Evolutionary conservation across 2,888 invertebrate genomes (phyloP).

Genomic region (Craniophora ligustri): DNA sequence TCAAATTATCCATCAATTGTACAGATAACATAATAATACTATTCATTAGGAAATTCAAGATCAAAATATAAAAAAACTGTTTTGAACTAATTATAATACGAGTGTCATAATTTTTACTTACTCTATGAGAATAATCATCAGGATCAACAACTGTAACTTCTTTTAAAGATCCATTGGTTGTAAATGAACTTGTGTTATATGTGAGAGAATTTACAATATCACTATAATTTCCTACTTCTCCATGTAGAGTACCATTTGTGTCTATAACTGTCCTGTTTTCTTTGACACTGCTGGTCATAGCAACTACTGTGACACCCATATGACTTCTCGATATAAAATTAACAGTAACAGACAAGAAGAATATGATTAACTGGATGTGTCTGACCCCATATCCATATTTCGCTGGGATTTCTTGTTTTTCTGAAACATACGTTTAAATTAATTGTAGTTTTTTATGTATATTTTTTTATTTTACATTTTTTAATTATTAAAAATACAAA

Average conservation of each 20-base stretch:
- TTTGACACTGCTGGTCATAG: conserved; percentile 62
- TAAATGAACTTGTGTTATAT: conserved; percentile 4
- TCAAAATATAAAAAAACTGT: too few relatives aligned
- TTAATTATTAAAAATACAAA: too few relatives aligned
- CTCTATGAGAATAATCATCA: conserved; percentile 8
- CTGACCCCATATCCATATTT: conserved; percentile 68
- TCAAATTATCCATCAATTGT: too few relatives aligned
- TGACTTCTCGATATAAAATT: conserved; percentile 66
- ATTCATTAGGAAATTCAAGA: too few relatives aligned
- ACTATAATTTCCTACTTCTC: background rate
- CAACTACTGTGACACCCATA: conserved; percentile 71
- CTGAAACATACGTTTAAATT: too few relatives aligned
- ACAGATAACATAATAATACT: too few relatives aligned
- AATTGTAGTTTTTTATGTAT: too few relatives aligned
- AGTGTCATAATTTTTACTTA: too few relatives aligned
- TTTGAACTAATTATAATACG: too few relatives aligned
- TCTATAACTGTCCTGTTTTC: background rate
- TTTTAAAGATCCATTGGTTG: background rate
- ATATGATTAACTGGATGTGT: conserved; percentile 64
- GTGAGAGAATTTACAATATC: background rate
- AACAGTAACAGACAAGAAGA: conserved; percentile 59
- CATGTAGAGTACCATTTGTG: background rate
- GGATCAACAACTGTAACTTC: background rate
- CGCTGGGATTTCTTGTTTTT: conserved; percentile 31
- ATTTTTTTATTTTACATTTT: too few relatives aligned